phyloP scores from a whole-genome alignment of 2,113 vertebrate species.

The Saimiri boliviensis region DNA sequence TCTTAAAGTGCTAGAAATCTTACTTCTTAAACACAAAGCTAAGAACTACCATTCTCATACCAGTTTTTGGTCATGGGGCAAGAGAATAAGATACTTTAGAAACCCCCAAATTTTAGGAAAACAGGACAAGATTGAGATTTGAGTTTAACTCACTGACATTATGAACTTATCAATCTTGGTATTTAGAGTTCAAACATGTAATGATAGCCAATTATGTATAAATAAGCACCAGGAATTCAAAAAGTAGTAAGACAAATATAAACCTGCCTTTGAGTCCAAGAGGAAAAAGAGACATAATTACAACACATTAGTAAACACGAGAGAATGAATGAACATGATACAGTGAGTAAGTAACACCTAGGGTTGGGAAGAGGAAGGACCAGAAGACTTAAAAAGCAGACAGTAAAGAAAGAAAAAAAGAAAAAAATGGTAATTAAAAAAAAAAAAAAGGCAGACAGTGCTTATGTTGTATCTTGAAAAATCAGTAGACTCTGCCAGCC shows the following conservation, averaged over 20 bases:
- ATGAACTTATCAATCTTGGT: slow-evolving; percentile 1
- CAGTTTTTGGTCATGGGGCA: neutral
- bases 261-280: neutral
- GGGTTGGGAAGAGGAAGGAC: neutral
- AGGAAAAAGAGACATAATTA: slow-evolving; percentile 31
- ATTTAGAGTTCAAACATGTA: neutral
- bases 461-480: slow-evolving; percentile 10
- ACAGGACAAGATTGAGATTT: neutral
- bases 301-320: neutral
- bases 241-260: slow-evolving; percentile 32
- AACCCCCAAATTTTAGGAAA: slow-evolving; percentile 26
- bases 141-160: slow-evolving; percentile 32
- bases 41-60: neutral
- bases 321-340: neutral
- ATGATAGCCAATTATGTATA: neutral
- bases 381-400: neutral
- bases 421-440: no score
- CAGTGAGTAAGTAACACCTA: neutral
- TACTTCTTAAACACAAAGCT: slow-evolving; percentile 32
- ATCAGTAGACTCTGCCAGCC: neutral
- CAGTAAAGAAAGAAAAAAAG: no score
- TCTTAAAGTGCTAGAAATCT: neutral
- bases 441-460: neutral
- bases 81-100: neutral
- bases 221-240: slow-evolving; percentile 8